Percentiles rank a stretch among this genome's conserved stretches.
phyloP scores from a whole-genome alignment of 2,113 vertebrate genomes.

The Pluvialis apricaria region DNA sequence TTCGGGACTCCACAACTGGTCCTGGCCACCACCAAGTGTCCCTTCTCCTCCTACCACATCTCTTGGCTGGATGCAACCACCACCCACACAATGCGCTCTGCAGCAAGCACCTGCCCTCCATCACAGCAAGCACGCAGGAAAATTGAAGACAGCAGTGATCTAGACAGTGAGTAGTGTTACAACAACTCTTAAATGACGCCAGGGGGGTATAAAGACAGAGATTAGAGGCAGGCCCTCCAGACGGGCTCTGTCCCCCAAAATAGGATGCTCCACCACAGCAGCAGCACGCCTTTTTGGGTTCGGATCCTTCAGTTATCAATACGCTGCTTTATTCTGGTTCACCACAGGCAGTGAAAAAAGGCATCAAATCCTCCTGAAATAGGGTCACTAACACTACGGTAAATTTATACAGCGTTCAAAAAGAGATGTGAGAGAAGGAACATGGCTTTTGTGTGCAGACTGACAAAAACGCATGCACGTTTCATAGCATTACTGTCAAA shows the following conservation, averaged over 20 bases:
- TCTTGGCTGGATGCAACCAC: not conserved
- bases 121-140: accelerated
- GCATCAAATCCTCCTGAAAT: accelerated
- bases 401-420: not conserved
- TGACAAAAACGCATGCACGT: constrained; percentile 83
- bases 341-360: accelerated
- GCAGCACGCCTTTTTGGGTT: accelerated
- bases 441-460: constrained; percentile 90
- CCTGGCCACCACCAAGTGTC: not conserved
- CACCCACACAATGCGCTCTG: accelerated
- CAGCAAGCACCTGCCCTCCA: not conserved
- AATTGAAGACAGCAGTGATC: accelerated
- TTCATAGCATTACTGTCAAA: constrained; percentile 79
- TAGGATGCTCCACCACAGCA: not conserved
- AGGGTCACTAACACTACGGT: accelerated
- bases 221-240: not conserved
- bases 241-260: not conserved
- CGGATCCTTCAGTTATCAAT: accelerated
- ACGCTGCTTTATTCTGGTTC: not conserved
- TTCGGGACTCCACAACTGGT: not conserved
- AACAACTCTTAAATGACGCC: accelerated
- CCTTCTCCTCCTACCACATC: not conserved
- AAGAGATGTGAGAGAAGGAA: constrained; percentile 80
- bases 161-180: accelerated
- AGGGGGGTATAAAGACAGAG: not conserved